phyloP scores from a whole-genome alignment of 2,888 invertebrate genomes.

The Amphipyra berbera region DNA sequence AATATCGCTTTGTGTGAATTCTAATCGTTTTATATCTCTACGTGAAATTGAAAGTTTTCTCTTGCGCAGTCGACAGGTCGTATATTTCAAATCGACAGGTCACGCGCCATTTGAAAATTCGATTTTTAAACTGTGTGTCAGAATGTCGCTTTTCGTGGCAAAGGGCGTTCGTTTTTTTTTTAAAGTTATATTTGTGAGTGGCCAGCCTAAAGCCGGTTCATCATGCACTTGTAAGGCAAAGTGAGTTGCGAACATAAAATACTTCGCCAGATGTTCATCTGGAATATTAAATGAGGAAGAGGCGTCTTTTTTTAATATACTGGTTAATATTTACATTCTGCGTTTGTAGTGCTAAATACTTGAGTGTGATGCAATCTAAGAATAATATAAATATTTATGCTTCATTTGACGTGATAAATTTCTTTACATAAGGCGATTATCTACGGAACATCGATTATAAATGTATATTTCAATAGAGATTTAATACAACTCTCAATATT shows the following conservation, averaged over 20 bases:
- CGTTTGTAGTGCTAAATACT: slow-evolving; percentile 23
- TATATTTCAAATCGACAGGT: slow-evolving; percentile 6
- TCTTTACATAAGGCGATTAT: slow-evolving; percentile 30
- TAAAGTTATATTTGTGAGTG: slow-evolving; percentile 25
- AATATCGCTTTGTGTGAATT: slow-evolving; percentile 24
- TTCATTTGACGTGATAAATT: slow-evolving; percentile 28
- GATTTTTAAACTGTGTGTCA: slow-evolving; percentile 29
- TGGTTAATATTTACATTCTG: slow-evolving; percentile 30
- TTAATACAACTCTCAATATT: slow-evolving; percentile 15
- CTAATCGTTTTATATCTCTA: slow-evolving; percentile 12
- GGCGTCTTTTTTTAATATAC: slow-evolving; percentile 20
- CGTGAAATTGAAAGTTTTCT: slow-evolving; percentile 38
- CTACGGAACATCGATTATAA: slow-evolving; percentile 13
- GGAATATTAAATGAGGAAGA: slow-evolving; percentile 45
- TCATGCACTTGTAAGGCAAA: slow-evolving; percentile 46
- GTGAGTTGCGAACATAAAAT: slow-evolving; percentile 47
- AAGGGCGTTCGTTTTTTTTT: slow-evolving; percentile 31
- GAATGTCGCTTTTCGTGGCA: slow-evolving; percentile 30
- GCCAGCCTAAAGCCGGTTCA: slow-evolving; percentile 33
- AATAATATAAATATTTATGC: slow-evolving; percentile 33
- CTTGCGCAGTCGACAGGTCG: slow-evolving; percentile 30
- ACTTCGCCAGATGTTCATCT: slow-evolving; percentile 56
- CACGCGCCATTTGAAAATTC: slow-evolving; percentile 44
- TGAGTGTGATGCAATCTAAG: slow-evolving; percentile 44
- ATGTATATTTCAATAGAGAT: slow-evolving; percentile 8